These are phyloP conservation scores for Nyctibius bracteatus DNA, from an alignment of 2,113 vertebrate species.

Conservation along the genomic window DNA sequence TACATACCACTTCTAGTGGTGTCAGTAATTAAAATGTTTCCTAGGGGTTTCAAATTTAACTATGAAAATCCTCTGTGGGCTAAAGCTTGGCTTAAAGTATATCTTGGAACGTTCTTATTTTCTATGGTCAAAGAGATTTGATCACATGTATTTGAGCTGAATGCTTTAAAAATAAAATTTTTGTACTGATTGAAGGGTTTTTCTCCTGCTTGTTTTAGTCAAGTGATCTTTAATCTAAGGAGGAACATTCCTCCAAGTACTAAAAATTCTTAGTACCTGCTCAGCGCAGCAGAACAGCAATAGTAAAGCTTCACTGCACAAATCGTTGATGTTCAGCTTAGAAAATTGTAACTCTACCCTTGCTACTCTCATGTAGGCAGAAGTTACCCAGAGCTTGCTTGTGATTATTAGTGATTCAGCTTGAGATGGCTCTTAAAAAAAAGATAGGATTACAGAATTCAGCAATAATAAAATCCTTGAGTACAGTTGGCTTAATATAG, in stretches of 20 bases:
- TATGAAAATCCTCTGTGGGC: neutral
- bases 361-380: neutral
- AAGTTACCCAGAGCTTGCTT: neutral
- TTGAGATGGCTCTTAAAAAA: neutral
- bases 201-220: neutral
- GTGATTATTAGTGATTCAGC: neutral
- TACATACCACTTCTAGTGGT: constrained; percentile 1
- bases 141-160: constrained; percentile 40
- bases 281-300: neutral
- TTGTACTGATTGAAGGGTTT: neutral
- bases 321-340: neutral
- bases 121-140: constrained; percentile 5
- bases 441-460: neutral
- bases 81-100: constrained; percentile 29
- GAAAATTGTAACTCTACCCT: neutral
- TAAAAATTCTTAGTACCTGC: neutral
- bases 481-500: neutral
- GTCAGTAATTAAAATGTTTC: constrained; percentile 1
- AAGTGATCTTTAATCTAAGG: neutral
- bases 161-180: constrained; percentile 44
- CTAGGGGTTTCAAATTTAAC: neutral
- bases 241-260: neutral
- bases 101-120: constrained; percentile 12
- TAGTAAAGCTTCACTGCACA: neutral
- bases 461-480: neutral